Evolutionary conservation across 2,888 invertebrate genomes (phyloP).

Genomic region (Tanytarsus gracilentus): DNA sequence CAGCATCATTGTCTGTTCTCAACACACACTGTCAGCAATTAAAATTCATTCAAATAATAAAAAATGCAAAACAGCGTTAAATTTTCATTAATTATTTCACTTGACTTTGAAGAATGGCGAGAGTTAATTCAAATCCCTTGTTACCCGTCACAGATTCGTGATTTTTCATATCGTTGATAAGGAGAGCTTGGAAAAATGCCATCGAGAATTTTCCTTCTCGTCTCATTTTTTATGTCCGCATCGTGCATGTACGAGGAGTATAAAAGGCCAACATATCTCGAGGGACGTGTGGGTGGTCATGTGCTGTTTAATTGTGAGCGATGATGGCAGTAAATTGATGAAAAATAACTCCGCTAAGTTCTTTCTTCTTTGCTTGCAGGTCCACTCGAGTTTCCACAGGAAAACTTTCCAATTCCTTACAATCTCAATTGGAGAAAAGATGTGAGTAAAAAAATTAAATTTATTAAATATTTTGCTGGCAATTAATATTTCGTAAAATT

Average conservation of each 20-base stretch:
- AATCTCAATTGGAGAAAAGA: slow-evolving; percentile 85
- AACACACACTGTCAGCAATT: too few relatives aligned
- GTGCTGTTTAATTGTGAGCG: slow-evolving; percentile 42
- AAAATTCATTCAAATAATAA: too few relatives aligned
- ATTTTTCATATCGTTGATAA: not conserved
- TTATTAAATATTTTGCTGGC: not conserved
- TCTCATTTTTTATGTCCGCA: not conserved
- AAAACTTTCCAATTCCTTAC: slow-evolving; percentile 70
- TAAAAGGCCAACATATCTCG: slow-evolving; percentile 30
- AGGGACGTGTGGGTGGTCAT: slow-evolving; percentile 43
- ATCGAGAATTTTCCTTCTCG: not conserved
- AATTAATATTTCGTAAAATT: not conserved
- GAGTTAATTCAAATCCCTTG: not conserved
- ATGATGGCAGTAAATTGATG: not conserved
- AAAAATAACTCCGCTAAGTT: not conserved
- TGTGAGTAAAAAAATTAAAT: slow-evolving; percentile 59
- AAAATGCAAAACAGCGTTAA: not conserved
- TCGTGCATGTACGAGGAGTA: slow-evolving; percentile 21
- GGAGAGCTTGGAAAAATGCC: not conserved
- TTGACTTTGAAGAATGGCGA: not conserved
- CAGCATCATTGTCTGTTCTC: too few relatives aligned
- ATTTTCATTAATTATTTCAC: not conserved
- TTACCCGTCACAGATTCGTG: not conserved
- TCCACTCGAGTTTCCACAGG: slow-evolving; percentile 73
- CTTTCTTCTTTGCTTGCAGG: not conserved